Base-by-base conservation (phyloP, 1,140 invertebrate genomes). In the Nephila pilipes region DNA sequence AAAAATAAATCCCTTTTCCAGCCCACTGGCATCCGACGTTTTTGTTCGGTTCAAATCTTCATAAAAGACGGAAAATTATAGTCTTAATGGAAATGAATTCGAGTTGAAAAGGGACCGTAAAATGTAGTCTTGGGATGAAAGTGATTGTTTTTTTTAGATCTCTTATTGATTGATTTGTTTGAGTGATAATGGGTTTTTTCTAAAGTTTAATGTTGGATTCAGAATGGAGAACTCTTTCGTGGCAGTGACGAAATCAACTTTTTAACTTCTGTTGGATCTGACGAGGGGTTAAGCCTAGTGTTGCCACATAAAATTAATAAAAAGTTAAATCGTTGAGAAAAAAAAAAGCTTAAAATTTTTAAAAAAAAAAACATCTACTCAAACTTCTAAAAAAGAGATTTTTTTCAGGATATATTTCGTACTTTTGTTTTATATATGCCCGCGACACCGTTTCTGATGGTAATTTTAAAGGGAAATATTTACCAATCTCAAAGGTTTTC, bases 1-100 rank as follows among this genome's bases (percentile, higher is more conserved):
- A 18, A 32, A 75, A 32, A 75, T 75, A 75, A 75, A 75, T 75
- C 69, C 29, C 69, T 75, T 75, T 75, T 75, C 69, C 29, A 36
- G 18, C 29, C 18, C 69, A 36, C 16, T 1, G 32, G 16, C 16
- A 36, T 29, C 16, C 6, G 29, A 3, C 5, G 25, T 29, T 32
- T 75, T 75, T 75, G 25, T 18, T 75, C 12, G 6, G 29, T 3
- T 20, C 29, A 32, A 14, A 18, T 0, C 18, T 32, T 36, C 69
- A 29, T 29, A 75, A 29, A 65, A 75, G 32, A 29, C 69, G 25
- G 69, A 36, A 75, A 75, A 75, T 75, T 18, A 75, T 75, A 75
- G 10, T 29, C 69, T 75, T 65, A 25, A 14, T 18, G 69, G 29
- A 75, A 18, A 32, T 32, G 29, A 36, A 32, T 12, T 75, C 16